Evolutionary conservation across 1,140 invertebrate genomes (phyloP).

Genomic region (Drosophila repletoides): DNA sequence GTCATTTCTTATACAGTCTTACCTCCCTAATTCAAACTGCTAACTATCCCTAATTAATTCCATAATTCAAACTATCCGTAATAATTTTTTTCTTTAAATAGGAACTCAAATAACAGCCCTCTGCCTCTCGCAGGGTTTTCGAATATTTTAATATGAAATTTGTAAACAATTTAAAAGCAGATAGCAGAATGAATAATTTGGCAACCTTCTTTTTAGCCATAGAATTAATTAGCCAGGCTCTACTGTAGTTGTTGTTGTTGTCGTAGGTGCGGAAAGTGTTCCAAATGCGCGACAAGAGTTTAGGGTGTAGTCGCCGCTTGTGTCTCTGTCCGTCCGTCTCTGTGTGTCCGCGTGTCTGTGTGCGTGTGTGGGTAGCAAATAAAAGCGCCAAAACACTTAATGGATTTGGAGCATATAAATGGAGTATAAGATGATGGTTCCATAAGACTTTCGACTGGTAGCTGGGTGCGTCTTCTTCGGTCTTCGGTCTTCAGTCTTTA

Average conservation of each 20-base stretch:
- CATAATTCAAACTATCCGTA: too few relatives aligned
- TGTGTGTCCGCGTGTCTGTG: background rate
- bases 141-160: too few relatives aligned
- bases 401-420: constrained; percentile 78
- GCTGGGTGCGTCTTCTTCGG: constrained; percentile 64
- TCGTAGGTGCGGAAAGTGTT: constrained; percentile 78
- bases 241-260: constrained; percentile 24
- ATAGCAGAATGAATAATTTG: too few relatives aligned
- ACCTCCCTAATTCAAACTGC: background rate
- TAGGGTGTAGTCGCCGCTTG: constrained; percentile 65
- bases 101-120: too few relatives aligned
- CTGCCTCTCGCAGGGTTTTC: too few relatives aligned
- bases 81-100: too few relatives aligned
- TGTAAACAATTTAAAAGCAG: too few relatives aligned
- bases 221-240: background rate
- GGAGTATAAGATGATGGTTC: constrained; percentile 48
- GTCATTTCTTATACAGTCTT: constrained; percentile 31
- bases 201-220: background rate
- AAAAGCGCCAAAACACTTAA: constrained; percentile 74
- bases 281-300: constrained; percentile 57
- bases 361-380: constrained; percentile 64
- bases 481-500: too few relatives aligned
- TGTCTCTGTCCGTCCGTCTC: background rate
- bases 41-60: background rate
- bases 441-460: constrained; percentile 40